Evolutionary conservation across 1,140 invertebrate genomes (phyloP).

Genomic region (Adelges cooleyi): DNA sequence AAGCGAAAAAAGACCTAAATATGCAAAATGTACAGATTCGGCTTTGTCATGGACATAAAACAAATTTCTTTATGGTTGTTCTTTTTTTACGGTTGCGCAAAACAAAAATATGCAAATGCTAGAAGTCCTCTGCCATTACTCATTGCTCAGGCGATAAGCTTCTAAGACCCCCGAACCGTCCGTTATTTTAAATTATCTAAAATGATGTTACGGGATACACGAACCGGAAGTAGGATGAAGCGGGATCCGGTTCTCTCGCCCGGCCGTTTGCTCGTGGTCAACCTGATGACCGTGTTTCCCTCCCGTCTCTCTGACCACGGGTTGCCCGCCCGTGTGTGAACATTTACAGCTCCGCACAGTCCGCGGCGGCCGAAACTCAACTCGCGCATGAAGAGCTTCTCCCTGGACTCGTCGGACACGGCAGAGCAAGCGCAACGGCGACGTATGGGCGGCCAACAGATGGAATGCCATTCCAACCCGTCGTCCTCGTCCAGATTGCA

Average conservation of each 20-base stretch:
- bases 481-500: slow-evolving; percentile 43
- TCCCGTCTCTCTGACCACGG: slow-evolving; percentile 9
- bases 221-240: no score
- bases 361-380: slow-evolving; percentile 89
- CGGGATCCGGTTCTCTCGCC: background rate
- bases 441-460: slow-evolving; percentile 41
- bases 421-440: slow-evolving; percentile 71
- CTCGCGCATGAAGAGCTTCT: slow-evolving; percentile 93
- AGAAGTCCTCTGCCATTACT: no score
- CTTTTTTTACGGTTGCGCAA: no score
- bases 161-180: no score
- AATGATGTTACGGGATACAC: no score
- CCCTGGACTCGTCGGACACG: slow-evolving; percentile 87
- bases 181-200: no score
- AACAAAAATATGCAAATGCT: no score
- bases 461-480: slow-evolving; percentile 35
- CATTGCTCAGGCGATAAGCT: no score
- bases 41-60: no score
- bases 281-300: background rate
- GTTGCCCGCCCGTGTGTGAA: slow-evolving; percentile 3
- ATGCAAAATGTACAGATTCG: no score
- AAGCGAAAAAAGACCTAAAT: no score
- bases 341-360: slow-evolving; percentile 76
- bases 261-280: background rate
- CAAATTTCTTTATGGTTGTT: no score